Evolutionary conservation across 2,113 vertebrate species (phyloP).

Genomic region (Hypanus sabinus): DNA sequence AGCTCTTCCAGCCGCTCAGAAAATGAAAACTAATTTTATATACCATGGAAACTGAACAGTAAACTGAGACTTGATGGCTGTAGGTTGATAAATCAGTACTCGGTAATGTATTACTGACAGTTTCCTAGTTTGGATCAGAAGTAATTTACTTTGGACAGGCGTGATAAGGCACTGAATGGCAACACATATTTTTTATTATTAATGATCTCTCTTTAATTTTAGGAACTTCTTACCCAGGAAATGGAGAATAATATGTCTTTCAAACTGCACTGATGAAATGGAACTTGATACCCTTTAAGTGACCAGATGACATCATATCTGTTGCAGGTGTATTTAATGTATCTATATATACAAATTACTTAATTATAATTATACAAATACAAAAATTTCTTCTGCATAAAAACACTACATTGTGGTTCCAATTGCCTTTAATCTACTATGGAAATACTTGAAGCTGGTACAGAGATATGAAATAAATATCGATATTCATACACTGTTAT

Average conservation of each 20-base stretch:
- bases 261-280: neutral
- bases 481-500: neutral
- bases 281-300: neutral
- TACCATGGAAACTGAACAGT: neutral
- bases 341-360: neutral
- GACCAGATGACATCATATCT: neutral
- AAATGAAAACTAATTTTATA: conserved; percentile 24
- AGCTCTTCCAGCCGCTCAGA: neutral
- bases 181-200: neutral
- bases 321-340: neutral
- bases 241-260: neutral
- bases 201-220: neutral
- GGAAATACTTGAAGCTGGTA: neutral
- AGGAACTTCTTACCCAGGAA: neutral
- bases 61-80: too few species aligned
- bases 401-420: neutral
- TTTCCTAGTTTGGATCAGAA: neutral
- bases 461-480: neutral
- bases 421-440: neutral
- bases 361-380: neutral
- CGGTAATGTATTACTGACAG: neutral
- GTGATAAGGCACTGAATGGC: neutral
- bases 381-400: neutral
- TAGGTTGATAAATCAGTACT: neutral
- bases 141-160: neutral